phyloP scores from a whole-genome alignment of 30 jellyfish, hydroid and myxozoan species.

The Cassiopea andromeda region DNA sequence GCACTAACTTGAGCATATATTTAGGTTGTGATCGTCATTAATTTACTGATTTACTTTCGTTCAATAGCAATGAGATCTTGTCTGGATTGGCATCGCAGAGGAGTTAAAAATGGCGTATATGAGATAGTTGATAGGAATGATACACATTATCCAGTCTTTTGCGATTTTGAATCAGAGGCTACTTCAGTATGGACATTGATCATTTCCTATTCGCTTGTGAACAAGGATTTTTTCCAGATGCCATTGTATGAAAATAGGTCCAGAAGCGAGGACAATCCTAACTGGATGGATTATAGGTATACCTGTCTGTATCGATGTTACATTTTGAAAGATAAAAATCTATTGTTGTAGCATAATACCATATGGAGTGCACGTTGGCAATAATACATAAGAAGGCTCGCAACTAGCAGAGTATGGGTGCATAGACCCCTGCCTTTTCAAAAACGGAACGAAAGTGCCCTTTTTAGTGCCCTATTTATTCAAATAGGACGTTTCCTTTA shows the following conservation, averaged over 20 bases:
- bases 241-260: not conserved
- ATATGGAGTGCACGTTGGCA: too few species aligned
- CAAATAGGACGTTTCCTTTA: too few species aligned
- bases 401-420: too few species aligned
- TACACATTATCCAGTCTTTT: not conserved
- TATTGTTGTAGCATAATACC: too few species aligned
- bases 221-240: not conserved
- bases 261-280: not conserved
- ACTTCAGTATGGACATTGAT: not conserved
- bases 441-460: too few species aligned
- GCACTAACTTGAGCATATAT: too few species aligned
- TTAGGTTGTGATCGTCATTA: too few species aligned
- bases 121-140: not conserved
- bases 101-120: not conserved
- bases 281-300: not conserved
- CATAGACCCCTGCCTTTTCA: too few species aligned
- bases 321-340: not conserved
- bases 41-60: not conserved
- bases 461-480: too few species aligned
- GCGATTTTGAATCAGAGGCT: not conserved
- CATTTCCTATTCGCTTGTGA: not conserved
- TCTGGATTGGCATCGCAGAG: not conserved
- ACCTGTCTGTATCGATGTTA: not conserved
- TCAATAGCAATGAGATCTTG: not conserved
- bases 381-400: too few species aligned